Evolutionary conservation across 2,113 vertebrate genomes (phyloP), one percentile per base, ranked within the genome.

Genomic region (Oostethus manadensis): DNA sequence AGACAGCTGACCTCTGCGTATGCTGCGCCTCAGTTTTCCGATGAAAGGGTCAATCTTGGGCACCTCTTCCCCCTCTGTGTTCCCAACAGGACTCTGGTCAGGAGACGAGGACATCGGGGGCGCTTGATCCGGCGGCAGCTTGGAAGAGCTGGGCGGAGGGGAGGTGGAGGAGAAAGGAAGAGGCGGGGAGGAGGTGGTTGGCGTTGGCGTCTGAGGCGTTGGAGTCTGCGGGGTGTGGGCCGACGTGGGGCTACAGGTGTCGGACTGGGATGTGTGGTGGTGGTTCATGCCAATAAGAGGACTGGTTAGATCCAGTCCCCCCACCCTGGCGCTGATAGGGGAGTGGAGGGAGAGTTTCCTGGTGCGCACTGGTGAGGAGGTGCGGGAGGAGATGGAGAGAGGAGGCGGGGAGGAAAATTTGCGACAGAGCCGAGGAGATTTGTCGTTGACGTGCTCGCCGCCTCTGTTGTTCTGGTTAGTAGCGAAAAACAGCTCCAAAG

Each of bases 391-490:
- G 60, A 95, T 89, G 8, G 93, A 92, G 55, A 94, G 64, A 0
- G 97, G 95, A 33, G 97, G 97, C 6, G 96, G 96, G 43, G 95
- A 96, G 60, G 97, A 98, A 78, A 98, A 98, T 78, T 99, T 98
- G 81, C 97, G 93, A 72, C 93, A 92, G 14, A 98, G 88, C n/a
- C 89, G 92, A 13, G 95, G 96, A 5, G 96, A 95, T 76, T 94
- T 95, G 45, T 93, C 92, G 8, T 94, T 95, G n/a, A 65, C 71
- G 76, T 92, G 82, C 44, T 94, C 92, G 23, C 91, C 84, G 62
- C 83, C 56, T 73, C 93, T 89, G 82, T 84, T 97, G 74, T 94
- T 96, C 75, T 94, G 94, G 66, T 91, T 97, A 46, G 92, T 94
- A 65, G 94, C 94, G 73, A 98, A 98, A 88, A 98, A 99, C 54